Evolutionary conservation across 2,797 vertebrate genomes (phyloP).

Genomic region (Danio albolineatus): DNA sequence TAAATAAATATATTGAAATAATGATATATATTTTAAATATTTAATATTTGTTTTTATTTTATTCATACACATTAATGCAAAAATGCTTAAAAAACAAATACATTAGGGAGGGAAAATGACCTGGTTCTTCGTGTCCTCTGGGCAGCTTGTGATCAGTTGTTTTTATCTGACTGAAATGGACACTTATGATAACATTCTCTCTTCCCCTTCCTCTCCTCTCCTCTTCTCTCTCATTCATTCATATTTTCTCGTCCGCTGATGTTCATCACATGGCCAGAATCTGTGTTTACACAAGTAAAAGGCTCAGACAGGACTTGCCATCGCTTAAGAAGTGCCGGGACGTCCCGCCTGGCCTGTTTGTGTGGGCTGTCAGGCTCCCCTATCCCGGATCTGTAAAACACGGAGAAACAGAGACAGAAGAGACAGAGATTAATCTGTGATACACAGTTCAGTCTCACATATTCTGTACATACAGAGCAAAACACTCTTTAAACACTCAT

Average conservation of each 20-base stretch:
- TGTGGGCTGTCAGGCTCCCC: constrained; percentile 56
- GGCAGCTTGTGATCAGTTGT: not conserved
- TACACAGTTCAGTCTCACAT: constrained; percentile 8
- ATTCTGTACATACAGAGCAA: constrained; percentile 1
- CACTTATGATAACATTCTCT: not conserved
- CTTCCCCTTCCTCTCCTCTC: not conserved
- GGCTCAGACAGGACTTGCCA: constrained; percentile 39
- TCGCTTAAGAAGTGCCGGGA: constrained; percentile 40
- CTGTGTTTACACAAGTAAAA: constrained; percentile 59
- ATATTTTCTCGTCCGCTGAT: constrained; percentile 16
- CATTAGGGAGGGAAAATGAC: not conserved
- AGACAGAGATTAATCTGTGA: constrained; percentile 34
- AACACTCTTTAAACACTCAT: not conserved
- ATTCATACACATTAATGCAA: too few species aligned
- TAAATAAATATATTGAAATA: too few species aligned
- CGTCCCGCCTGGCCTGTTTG: constrained; percentile 34
- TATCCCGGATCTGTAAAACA: constrained; percentile 38
- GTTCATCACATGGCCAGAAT: constrained; percentile 51
- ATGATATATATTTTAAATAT: too few species aligned
- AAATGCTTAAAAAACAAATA: not conserved
- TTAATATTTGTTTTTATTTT: too few species aligned
- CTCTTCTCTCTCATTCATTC: not conserved
- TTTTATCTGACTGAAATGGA: not conserved
- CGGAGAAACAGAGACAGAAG: constrained; percentile 16
- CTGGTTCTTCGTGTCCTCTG: not conserved